phyloP scores from a whole-genome alignment of 2,888 invertebrate species.

The Sabellastarte sp. region DNA sequence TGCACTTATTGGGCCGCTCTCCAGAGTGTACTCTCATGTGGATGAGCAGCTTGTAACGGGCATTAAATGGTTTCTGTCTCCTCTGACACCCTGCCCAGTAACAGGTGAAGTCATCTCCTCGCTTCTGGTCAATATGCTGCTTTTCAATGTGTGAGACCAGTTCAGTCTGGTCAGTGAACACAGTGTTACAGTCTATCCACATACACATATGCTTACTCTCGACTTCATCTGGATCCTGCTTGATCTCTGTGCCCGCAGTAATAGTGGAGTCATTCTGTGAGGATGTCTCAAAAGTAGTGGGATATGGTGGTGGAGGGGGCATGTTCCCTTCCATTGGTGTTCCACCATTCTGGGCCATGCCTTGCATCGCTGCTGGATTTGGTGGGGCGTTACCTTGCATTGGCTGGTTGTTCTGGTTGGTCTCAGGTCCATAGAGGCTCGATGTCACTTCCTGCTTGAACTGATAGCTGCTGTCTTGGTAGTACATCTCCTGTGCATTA shows the following conservation, averaged over 20 bases:
- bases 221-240: conserved; percentile 38
- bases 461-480: too few species aligned
- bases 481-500: too few species aligned
- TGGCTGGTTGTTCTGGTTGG: too few species aligned
- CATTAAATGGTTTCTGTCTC: conserved; percentile 56
- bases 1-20: conserved; percentile 59
- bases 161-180: conserved; percentile 52
- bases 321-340: conserved; percentile 34
- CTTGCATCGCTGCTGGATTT: too few species aligned
- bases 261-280: too few species aligned
- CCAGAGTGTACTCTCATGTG: conserved; percentile 60
- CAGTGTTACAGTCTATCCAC: conserved; percentile 56
- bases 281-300: too few species aligned
- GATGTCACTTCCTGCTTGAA: too few species aligned
- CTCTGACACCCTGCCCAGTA: conserved; percentile 57
- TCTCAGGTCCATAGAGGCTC: too few species aligned
- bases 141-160: conserved; percentile 58
- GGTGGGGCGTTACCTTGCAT: too few species aligned
- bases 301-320: conserved; percentile 51
- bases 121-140: conserved; percentile 57
- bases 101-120: conserved; percentile 58
- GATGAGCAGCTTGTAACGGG: conserved; percentile 58
- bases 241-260: background rate
- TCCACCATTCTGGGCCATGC: too few species aligned
- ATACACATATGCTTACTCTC: conserved; percentile 43